Evolutionary conservation across 92 coral and sea anemone species (phyloP).

Genomic region (Desmophyllum pertusum): DNA sequence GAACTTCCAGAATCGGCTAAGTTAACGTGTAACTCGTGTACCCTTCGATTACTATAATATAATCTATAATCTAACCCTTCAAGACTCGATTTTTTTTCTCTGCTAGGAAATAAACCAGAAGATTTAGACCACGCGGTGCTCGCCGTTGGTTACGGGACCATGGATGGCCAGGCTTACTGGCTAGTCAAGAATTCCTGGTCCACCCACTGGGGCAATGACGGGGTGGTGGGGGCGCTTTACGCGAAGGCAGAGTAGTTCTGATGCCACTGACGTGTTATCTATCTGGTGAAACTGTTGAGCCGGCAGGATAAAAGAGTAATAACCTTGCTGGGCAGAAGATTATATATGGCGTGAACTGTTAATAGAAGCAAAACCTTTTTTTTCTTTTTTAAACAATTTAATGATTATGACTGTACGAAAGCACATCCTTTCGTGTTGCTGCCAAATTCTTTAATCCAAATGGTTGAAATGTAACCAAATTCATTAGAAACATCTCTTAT

Average conservation of each 20-base stretch:
- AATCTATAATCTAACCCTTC: too few species aligned
- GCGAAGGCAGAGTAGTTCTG: too few species aligned
- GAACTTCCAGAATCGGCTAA: neutral
- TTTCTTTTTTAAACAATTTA: neutral
- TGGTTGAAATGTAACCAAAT: neutral
- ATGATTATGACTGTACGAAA: neutral
- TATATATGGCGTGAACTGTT: neutral
- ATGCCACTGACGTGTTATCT: too few species aligned
- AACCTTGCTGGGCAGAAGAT: neutral
- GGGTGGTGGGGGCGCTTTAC: constrained; percentile 15
- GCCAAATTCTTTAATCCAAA: neutral
- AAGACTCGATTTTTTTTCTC: neutral
- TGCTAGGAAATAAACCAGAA: constrained; percentile 79
- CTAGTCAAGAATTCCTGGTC: constrained; percentile 98
- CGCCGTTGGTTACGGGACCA: constrained; percentile 97
- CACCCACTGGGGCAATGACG: constrained; percentile 98
- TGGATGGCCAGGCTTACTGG: constrained; percentile 88
- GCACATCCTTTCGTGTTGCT: neutral
- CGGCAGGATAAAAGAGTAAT: neutral
- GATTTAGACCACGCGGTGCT: constrained; percentile 95
- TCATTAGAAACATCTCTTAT: neutral
- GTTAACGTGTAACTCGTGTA: neutral
- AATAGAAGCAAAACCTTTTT: neutral
- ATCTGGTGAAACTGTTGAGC: neutral
- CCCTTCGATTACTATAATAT: too few species aligned